A percentile compares a stretch with the other conserved stretches of the same genome.
Conservation (phyloP, 2,888 invertebrate genomes). For the Camponotus fellah region DNA sequence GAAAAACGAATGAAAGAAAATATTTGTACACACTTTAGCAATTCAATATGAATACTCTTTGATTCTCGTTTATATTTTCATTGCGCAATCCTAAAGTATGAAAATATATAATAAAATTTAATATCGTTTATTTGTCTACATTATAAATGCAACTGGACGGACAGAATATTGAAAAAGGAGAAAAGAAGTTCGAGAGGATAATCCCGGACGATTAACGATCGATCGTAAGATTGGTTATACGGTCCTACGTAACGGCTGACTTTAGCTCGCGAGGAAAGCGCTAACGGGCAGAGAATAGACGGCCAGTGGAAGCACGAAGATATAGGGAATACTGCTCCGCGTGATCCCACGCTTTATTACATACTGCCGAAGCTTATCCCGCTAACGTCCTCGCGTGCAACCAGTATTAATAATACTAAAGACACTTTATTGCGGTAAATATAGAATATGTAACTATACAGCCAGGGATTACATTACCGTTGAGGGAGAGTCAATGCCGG, state of each 20-base stretch:
- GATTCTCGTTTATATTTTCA: neutral
- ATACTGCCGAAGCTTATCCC: constrained; percentile 66
- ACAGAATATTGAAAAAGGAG: constrained; percentile 26
- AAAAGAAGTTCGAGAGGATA: constrained; percentile 50
- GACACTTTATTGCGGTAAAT: constrained; percentile 73
- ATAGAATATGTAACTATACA: constrained; percentile 63
- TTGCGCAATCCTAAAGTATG: neutral
- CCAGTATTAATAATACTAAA: constrained; percentile 73
- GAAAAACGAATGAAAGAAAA: neutral
- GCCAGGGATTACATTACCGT: constrained; percentile 66
- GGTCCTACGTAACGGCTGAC: constrained; percentile 36
- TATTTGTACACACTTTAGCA: neutral
- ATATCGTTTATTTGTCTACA: neutral
- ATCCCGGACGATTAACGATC: constrained; percentile 69
- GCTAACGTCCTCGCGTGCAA: constrained; percentile 46
- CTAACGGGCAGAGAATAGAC: neutral
- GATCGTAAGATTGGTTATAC: constrained; percentile 73
- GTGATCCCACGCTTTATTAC: constrained; percentile 64
- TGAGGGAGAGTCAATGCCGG: constrained; percentile 11
- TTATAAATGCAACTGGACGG: constrained; percentile 13
- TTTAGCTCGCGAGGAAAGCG: constrained; percentile 20
- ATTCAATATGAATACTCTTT: neutral
- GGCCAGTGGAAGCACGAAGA: neutral
- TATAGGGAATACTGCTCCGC: constrained; percentile 27
- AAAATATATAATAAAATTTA: neutral